Base-by-base conservation (phyloP, 2,113 vertebrate genomes). In the Sapajus apella region DNA sequence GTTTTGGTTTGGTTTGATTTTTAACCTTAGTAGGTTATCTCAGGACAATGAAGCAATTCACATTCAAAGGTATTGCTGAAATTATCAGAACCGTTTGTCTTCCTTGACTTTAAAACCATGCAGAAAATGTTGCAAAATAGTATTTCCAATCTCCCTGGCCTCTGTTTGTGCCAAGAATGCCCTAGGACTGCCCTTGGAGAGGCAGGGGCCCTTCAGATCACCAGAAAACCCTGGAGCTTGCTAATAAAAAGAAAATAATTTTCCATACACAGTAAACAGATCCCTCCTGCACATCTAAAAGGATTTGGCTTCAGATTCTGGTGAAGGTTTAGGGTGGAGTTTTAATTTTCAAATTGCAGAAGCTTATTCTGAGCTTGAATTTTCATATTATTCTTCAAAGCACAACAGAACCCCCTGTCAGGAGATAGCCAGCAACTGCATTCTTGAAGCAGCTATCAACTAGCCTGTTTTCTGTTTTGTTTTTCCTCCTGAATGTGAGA, bases 181-280 rank as follows among this genome's bases (percentile, higher is more conserved):
- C 89, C 87, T 50, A 66, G 9, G 8, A 70, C 90, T 68, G 13
- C 43, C 76, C 82, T 94, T 58, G 8, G 73, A 91, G 47, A 95
- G 68, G 79, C 73, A 80, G 11, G 8, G 58, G 75, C 32, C 37
- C 64, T 89, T 92, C 81, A 14, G 82, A 30, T 84, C 85, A 68
- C 68, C 77, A 94, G 83, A 91, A 89, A 77, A 50, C 43, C 79
- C 89, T 75, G 77, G 50, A 83, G 47, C 47, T 96, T 83, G 43
- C 72, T 95, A 84, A 95, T 82, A 95, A 94, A 94, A 93, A 58
- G 81, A 93, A 95, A 97, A 83, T 20, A 27, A 95, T 95, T 96
- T 97, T 97, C 76, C 64, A 70, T 81, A 47, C 55, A 84, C 94
- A 97, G 84, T 75, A 95, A 96, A 88, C 66, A 70, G 72, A 93